Percentiles rank a stretch among this genome's conserved stretches.
phyloP scores from a whole-genome alignment of 2,888 invertebrate species.

The Scelioninae gen. 1 region DNA sequence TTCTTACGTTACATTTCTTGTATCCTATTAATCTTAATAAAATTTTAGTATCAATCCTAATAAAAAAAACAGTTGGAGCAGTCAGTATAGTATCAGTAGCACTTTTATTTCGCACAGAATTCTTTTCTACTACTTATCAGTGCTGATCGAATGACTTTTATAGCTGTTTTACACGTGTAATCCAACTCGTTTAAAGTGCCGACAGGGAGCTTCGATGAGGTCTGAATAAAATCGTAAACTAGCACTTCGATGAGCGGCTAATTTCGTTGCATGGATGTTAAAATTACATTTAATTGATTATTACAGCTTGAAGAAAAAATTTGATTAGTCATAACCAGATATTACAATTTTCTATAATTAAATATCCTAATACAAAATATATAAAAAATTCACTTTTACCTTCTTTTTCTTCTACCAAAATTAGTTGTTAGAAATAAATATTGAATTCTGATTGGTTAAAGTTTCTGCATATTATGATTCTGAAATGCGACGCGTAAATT shows the following conservation, averaged over 20 bases:
- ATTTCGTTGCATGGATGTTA: neutral
- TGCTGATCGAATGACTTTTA: constrained; percentile 62
- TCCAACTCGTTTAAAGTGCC: constrained; percentile 56
- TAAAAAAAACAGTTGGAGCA: neutral
- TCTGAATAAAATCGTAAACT: constrained; percentile 59
- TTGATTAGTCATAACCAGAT: constrained; percentile 18
- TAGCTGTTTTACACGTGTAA: constrained; percentile 59
- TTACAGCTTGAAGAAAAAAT: neutral
- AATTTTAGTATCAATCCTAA: neutral
- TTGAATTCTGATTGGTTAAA: no score
- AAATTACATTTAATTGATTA: constrained; percentile 40
- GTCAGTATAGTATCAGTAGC: constrained; percentile 8
- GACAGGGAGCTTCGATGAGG: constrained; percentile 42
- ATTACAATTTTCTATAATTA: neutral
- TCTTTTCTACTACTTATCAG: constrained; percentile 52
- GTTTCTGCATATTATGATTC: no score
- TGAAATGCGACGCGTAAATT: no score
- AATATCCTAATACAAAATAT: neutral
- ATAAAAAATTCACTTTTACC: neutral
- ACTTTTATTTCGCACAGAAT: constrained; percentile 29
- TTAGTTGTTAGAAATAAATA: no score
- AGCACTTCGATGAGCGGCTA: constrained; percentile 30
- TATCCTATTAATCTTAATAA: no score
- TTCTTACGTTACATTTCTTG: no score
- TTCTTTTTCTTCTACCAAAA: no score